These are phyloP conservation scores for Tetrax tetrax DNA, from an alignment of 2,113 vertebrate species.

Conservation along the genomic window DNA sequence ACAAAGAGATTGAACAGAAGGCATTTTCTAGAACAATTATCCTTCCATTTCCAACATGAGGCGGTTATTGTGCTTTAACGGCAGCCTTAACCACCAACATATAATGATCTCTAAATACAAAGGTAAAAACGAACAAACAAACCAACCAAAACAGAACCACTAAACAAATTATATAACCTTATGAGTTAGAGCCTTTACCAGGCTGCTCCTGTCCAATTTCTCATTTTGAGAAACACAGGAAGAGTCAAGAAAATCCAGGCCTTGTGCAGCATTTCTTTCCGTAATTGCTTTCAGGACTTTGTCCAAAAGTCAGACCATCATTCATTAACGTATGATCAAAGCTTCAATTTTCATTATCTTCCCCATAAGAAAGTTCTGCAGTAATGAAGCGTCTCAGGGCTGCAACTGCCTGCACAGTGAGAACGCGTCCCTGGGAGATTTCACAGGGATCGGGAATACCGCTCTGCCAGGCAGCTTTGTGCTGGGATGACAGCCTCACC, in stretches of 20 bases:
- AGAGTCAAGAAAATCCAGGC: background rate
- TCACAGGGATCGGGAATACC: background rate
- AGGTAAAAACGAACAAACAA: background rate
- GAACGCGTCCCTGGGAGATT: background rate
- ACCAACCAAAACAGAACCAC: background rate
- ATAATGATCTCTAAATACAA: background rate
- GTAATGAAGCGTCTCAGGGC: background rate
- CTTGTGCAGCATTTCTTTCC: background rate
- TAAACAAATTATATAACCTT: background rate
- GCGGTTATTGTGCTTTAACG: background rate
- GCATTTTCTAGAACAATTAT: constrained; percentile 23
- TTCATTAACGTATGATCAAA: background rate
- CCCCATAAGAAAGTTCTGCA: background rate
- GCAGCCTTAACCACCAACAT: background rate
- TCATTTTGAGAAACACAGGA: background rate
- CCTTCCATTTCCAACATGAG: background rate
- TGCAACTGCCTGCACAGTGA: background rate
- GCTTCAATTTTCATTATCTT: background rate
- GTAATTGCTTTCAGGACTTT: background rate
- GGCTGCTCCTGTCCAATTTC: background rate
- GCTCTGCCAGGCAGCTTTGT: background rate
- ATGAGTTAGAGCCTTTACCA: background rate
- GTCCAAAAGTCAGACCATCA: background rate
- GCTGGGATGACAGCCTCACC: background rate
- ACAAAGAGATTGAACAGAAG: background rate